A percentile compares a stretch with the other conserved stretches of the same genome.
Evolutionary conservation across 2,888 invertebrate genomes (phyloP).

Genomic region (Volucella zonaria): DNA sequence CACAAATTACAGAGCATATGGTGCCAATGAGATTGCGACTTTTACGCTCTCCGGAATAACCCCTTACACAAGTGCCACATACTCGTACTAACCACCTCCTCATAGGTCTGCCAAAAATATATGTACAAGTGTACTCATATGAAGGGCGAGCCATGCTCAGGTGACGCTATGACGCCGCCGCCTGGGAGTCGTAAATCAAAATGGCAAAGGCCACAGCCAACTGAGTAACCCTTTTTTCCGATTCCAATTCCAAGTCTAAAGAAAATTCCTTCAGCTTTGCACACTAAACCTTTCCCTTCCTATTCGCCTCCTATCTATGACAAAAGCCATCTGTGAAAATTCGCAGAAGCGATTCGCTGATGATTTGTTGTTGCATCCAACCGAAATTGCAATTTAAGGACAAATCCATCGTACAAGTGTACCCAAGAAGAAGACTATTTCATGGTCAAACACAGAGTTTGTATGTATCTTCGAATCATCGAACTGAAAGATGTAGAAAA

Average conservation of each 20-base stretch:
- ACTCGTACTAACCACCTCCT: conserved; percentile 29
- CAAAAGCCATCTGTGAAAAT: conserved; percentile 70
- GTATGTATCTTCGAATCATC: not conserved
- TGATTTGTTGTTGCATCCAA: conserved; percentile 70
- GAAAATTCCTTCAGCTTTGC: conserved; percentile 45
- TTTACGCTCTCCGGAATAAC: conserved; percentile 57
- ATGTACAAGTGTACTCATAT: not conserved
- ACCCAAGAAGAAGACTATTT: conserved; percentile 39
- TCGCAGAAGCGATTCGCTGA: conserved; percentile 38
- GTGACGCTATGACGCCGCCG: conserved; percentile 63
- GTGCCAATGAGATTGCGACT: conserved; percentile 82
- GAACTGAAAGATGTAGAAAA: conserved; percentile 13
- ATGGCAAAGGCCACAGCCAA: conserved; percentile 45
- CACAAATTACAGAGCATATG: conserved; percentile 83
- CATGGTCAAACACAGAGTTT: conserved; percentile 56
- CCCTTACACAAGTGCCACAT: conserved; percentile 40
- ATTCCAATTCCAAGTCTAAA: conserved; percentile 21
- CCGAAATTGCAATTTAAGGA: conserved; percentile 72
- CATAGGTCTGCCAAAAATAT: conserved; percentile 32
- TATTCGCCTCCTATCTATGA: conserved; percentile 23
- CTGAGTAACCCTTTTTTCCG: conserved; percentile 55
- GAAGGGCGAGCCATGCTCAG: conserved; percentile 59
- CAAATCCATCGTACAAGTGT: conserved; percentile 17
- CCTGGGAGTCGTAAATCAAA: conserved; percentile 72
- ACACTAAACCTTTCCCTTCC: not conserved